Base-by-base conservation (phyloP, 2,113 vertebrate genomes). In the Triplophysa tibetana region DNA sequence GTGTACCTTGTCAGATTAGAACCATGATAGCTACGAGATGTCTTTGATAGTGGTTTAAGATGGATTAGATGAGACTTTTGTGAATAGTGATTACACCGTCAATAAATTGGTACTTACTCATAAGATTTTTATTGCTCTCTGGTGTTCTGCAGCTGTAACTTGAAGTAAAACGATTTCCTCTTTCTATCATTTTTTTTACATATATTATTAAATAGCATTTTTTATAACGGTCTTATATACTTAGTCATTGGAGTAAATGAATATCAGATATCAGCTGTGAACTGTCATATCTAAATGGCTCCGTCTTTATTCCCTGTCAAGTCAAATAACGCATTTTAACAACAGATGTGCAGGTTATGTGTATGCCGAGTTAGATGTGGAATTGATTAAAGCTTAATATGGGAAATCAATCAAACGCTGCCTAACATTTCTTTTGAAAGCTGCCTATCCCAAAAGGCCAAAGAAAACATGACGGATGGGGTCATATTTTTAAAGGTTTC, bases 401-500 rank as follows among this genome's bases (percentile, higher is more conserved):
- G 65, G 70, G 65, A 84, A 88, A 90, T 88, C 87, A 81, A 70
- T 85, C 84, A 88, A 83, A 82, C 50, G 43, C 65, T 87, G 69
- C 86, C 52, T 86, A 85, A 80, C 72, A 88, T 85, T 83, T 89
- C 82, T 86, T 86, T 83, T 86, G 81, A 90, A 88, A 81, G 84
- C 82, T 83, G 73, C 81, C 75, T 82, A 80, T 88, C 84, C 83
- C 76, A 87, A 84, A 89, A 79, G 86, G 89, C 89, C 90, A 90
- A 82, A 83, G 87, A 70, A 91, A 92, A 88, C 90, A 67, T 74
- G 76, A 81, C 81, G 75, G 74, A 67, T n/a, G 81, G 85, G 88
- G 84, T 87, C 78, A 83, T 86, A 86, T 90, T 90, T 89, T 88
- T 81, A 86, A 88, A 91, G 84, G 87, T 89, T 89, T 91, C 81